These are phyloP conservation scores for Polydrusus pterygomalis DNA, from an alignment of 2,888 invertebrate species.

Conservation along the genomic window DNA sequence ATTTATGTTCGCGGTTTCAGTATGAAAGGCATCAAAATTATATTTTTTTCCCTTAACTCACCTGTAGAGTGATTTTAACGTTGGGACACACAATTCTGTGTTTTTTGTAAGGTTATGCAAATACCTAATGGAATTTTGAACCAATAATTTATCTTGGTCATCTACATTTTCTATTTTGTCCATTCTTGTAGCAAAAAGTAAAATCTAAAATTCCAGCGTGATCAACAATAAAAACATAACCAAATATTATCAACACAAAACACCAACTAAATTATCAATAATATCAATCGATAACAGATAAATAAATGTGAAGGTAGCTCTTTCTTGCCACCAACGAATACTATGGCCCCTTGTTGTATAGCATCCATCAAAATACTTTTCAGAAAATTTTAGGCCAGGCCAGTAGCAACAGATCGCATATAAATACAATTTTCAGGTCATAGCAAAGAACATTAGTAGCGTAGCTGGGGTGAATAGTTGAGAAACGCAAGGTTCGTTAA, in stretches of 20 bases:
- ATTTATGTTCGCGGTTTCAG: background rate
- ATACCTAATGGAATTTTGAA: slow-evolving; percentile 45
- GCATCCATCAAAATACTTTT: too few species aligned
- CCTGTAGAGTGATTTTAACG: slow-evolving; percentile 60
- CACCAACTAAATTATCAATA: too few species aligned
- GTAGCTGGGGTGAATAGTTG: too few species aligned
- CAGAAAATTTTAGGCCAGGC: too few species aligned
- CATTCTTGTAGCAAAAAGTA: slow-evolving; percentile 5
- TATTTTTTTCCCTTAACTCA: slow-evolving; percentile 47
- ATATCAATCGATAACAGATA: too few species aligned
- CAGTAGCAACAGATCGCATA: background rate
- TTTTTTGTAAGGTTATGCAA: slow-evolving; percentile 37
- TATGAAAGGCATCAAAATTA: slow-evolving; percentile 4
- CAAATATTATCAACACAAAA: too few species aligned
- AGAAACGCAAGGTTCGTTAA: too few species aligned
- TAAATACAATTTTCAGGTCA: too few species aligned
- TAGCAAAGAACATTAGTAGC: too few species aligned
- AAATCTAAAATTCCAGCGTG: background rate
- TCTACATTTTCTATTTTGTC: slow-evolving; percentile 37
- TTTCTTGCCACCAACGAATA: too few species aligned
- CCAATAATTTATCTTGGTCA: slow-evolving; percentile 43
- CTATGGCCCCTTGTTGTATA: too few species aligned
- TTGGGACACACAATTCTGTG: slow-evolving; percentile 40
- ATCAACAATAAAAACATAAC: background rate
- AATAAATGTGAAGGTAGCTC: background rate